Percentiles rank a stretch among this genome's conserved stretches.
phyloP scores from a whole-genome alignment of 2,797 vertebrate genomes.

The Eulemur rubriventer region DNA sequence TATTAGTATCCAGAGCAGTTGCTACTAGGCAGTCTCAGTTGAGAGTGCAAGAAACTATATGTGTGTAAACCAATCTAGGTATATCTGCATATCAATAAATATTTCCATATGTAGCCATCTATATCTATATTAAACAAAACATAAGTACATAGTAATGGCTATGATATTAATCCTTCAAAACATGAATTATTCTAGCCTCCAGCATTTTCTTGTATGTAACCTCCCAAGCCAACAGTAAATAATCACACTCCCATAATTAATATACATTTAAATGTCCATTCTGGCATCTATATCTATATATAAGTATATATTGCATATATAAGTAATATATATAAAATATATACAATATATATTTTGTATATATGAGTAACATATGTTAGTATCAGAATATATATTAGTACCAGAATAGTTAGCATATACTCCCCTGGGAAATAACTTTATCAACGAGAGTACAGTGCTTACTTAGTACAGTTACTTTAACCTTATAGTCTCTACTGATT shows the following conservation, averaged over 20 bases:
- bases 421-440: background rate
- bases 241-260: background rate
- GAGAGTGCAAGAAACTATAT: background rate
- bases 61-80: background rate
- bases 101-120: background rate
- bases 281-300: background rate
- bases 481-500: background rate
- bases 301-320: no score
- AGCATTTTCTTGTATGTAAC: background rate
- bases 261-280: background rate
- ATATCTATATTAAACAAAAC: background rate
- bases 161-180: background rate
- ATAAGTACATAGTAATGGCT: background rate
- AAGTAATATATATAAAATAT: no score
- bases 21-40: background rate
- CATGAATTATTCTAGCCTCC: background rate
- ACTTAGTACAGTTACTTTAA: background rate
- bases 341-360: no score
- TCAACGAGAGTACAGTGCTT: background rate
- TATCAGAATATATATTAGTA: background rate
- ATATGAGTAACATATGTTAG: background rate
- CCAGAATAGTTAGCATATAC: background rate
- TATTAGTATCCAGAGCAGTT: background rate
- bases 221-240: background rate
- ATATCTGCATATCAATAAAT: background rate